These are phyloP conservation scores for Poecilia wingei DNA, from an alignment of 2,797 vertebrate genomes.

Conservation along the genomic window DNA sequence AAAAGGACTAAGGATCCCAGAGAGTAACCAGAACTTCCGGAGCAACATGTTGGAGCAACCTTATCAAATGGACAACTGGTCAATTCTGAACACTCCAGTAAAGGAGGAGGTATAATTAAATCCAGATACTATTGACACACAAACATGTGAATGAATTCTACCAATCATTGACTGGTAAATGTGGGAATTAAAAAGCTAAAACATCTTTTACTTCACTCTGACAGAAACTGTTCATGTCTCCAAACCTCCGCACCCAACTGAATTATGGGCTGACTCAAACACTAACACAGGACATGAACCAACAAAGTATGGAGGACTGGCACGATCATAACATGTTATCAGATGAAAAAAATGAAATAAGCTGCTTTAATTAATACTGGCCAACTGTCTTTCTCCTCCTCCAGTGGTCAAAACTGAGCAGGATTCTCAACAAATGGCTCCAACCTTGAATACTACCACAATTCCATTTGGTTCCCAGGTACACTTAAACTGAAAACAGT, in stretches of 20 bases:
- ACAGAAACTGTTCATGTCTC: slow-evolving; percentile 4
- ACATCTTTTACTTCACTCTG: not conserved
- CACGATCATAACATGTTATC: not conserved
- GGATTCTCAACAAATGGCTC: not conserved
- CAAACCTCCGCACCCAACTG: not conserved
- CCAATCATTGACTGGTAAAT: not conserved
- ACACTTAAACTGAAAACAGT: too few species aligned
- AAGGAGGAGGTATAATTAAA: slow-evolving; percentile 16
- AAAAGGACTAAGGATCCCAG: not conserved
- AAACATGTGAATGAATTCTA: not conserved
- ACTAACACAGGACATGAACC: accelerated
- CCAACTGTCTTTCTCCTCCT: not conserved
- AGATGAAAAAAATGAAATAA: not conserved
- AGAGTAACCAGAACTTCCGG: accelerated
- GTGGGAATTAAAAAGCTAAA: not conserved
- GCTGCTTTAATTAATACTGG: not conserved
- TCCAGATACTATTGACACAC: not conserved
- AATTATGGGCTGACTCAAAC: not conserved
- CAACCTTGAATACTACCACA: not conserved
- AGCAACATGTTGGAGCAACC: accelerated
- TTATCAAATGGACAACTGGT: not conserved
- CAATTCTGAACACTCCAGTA: not conserved
- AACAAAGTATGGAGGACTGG: slow-evolving; percentile 7
- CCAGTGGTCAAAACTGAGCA: not conserved
- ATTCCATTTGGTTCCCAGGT: not conserved